phyloP scores from a whole-genome alignment of 2,797 vertebrate genomes.

The Brachyalestes nurse region DNA sequence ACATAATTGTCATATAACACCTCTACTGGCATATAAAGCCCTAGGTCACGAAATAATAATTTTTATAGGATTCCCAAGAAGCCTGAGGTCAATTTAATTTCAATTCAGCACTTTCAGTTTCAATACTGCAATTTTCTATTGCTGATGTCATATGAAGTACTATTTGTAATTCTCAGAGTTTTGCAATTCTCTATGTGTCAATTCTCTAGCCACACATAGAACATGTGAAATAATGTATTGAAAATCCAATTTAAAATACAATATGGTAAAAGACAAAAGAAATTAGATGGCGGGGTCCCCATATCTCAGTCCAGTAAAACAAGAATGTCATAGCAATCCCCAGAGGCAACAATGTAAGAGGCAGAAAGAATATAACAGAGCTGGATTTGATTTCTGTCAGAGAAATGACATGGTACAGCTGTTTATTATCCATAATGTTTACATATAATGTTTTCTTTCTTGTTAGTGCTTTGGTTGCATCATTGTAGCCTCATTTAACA shows the following conservation, averaged over 20 bases:
- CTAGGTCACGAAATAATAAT: not conserved
- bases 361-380: not conserved
- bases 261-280: not conserved
- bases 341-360: not conserved
- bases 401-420: not conserved
- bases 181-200: not conserved
- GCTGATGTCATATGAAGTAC: not conserved
- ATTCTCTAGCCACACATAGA: not conserved
- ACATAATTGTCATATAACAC: constrained; percentile 12
- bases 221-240: not conserved
- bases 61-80: constrained; percentile 11
- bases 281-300: not conserved
- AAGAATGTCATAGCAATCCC: not conserved
- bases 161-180: not conserved
- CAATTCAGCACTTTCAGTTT: constrained; percentile 8
- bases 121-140: constrained; percentile 8
- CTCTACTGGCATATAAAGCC: not conserved
- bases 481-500: not conserved
- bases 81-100: constrained; percentile 23
- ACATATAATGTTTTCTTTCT: not conserved
- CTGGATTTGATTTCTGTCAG: not conserved
- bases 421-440: not conserved
- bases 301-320: not conserved
- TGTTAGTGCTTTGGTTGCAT: not conserved
- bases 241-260: constrained; percentile 11